These are phyloP conservation scores for Manis crassicaudata DNA, from an alignment of 2,797 vertebrate species.

Conservation along the genomic window DNA sequence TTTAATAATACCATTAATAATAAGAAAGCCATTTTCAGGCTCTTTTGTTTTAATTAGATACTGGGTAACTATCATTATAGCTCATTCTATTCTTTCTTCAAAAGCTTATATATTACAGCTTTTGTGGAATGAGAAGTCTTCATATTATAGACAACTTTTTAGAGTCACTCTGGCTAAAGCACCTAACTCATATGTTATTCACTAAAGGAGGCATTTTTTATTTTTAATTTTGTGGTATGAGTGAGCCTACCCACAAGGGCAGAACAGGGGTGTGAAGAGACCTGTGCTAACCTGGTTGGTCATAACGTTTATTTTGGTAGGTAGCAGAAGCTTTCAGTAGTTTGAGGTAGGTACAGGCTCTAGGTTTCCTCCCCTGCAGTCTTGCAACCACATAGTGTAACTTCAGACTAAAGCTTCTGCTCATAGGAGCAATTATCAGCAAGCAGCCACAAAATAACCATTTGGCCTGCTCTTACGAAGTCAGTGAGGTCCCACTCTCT, in stretches of 20 bases:
- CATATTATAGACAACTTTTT: conserved; percentile 56
- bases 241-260: not conserved
- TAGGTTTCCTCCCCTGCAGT: not conserved
- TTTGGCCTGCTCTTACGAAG: not conserved
- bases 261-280: not conserved
- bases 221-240: not conserved
- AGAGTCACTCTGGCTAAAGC: conserved; percentile 50
- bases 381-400: not conserved
- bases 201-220: not conserved
- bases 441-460: not conserved
- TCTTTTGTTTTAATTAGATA: conserved; percentile 80
- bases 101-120: conserved; percentile 55
- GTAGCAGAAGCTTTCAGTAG: not conserved
- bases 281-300: not conserved
- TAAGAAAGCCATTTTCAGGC: conserved; percentile 70
- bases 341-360: not conserved
- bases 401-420: not conserved
- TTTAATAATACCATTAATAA: conserved; percentile 58
- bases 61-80: conserved; percentile 40
- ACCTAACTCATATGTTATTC: conserved; percentile 29
- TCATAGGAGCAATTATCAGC: not conserved
- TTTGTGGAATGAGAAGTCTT: conserved; percentile 55
- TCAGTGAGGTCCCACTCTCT: not conserved
- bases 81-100: conserved; percentile 68
- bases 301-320: not conserved